phyloP scores from a whole-genome alignment of 2,797 vertebrate species.

The Florisuga fusca region DNA sequence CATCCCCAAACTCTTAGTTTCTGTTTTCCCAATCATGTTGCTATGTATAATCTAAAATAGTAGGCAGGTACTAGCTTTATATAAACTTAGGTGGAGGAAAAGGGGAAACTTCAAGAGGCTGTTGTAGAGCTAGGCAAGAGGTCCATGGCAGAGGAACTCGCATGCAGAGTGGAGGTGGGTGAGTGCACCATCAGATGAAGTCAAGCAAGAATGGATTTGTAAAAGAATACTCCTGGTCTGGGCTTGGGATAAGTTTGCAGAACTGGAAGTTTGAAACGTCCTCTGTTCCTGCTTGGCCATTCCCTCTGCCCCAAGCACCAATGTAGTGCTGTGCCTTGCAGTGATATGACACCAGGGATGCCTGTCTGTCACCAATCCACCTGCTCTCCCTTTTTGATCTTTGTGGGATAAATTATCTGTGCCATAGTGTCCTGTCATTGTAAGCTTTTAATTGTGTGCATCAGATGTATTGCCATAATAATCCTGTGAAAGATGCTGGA shows the following conservation, averaged over 20 bases:
- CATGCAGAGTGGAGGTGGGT: neutral
- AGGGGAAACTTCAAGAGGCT: neutral
- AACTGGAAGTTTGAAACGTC: neutral
- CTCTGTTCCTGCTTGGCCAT: neutral
- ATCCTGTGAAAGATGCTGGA: neutral
- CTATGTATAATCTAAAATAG: conserved; percentile 36
- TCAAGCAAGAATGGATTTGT: neutral
- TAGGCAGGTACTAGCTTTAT: neutral
- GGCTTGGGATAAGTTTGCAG: neutral
- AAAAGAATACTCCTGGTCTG: neutral
- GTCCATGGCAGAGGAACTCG: neutral
- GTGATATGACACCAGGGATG: fast-evolving
- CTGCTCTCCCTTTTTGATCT: fast-evolving
- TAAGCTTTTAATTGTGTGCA: neutral
- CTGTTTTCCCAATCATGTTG: conserved; percentile 46
- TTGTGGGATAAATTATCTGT: fast-evolving
- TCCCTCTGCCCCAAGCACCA: neutral
- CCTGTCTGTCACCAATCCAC: neutral
- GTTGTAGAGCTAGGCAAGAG: neutral
- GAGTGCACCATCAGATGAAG: neutral
- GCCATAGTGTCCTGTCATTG: neutral
- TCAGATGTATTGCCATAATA: neutral
- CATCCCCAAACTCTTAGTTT: conserved; percentile 32
- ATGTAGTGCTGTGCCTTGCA: fast-evolving
- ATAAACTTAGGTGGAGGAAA: neutral